Conservation (phyloP, 2,888 invertebrate species). For the Heliconius charithonia region DNA sequence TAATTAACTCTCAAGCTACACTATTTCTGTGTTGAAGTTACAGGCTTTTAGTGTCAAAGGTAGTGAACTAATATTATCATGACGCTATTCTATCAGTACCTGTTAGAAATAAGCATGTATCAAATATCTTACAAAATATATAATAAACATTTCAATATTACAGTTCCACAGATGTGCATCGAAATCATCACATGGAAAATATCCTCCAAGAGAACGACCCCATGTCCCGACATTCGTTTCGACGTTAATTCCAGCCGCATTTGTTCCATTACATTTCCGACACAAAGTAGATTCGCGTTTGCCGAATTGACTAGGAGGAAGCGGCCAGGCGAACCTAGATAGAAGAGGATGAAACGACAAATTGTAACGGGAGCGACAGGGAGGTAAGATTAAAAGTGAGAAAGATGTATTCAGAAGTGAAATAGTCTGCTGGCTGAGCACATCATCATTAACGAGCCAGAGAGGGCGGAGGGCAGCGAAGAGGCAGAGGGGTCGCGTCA, state of each 20-base stretch:
- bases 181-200: constrained; percentile 82
- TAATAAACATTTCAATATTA: constrained; percentile 53
- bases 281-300: constrained; percentile 84
- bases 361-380: constrained; percentile 59
- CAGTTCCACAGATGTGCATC: constrained; percentile 75
- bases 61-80: too few species aligned
- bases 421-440: constrained; percentile 90
- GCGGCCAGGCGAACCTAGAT: constrained; percentile 76
- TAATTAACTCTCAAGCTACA: too few species aligned
- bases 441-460: constrained; percentile 91
- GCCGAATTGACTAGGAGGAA: constrained; percentile 83
- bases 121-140: constrained; percentile 32
- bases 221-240: constrained; percentile 81
- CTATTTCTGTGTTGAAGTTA: too few species aligned
- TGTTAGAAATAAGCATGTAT: not conserved
- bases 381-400: constrained; percentile 82
- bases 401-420: constrained; percentile 87
- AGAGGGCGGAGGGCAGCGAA: constrained; percentile 84
- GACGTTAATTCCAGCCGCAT: constrained; percentile 84
- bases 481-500: constrained; percentile 84
- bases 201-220: constrained; percentile 77
- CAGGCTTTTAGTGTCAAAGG: too few species aligned
- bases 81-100: too few species aligned
- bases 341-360: constrained; percentile 68
- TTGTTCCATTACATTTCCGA: constrained; percentile 85